phyloP scores from a whole-genome alignment of 2,113 vertebrate species.

The Mormoops blainvillei region DNA sequence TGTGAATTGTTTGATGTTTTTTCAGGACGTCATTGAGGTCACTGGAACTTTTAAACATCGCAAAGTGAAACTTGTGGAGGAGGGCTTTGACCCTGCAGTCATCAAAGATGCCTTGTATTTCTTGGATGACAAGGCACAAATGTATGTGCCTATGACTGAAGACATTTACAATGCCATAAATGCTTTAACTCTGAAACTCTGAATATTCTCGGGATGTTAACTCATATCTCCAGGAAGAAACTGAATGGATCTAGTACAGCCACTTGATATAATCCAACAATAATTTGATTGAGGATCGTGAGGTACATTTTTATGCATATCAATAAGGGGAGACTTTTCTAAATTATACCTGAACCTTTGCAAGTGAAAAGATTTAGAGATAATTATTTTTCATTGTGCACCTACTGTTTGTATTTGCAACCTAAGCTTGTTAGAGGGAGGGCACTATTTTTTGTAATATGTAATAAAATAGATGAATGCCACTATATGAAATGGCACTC shows the following conservation, averaged over 20 bases:
- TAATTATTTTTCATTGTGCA: constrained; percentile 51
- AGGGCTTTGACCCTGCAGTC: constrained; percentile 84
- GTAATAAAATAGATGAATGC: constrained; percentile 58
- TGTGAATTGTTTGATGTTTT: constrained; percentile 45
- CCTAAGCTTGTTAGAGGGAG: constrained; percentile 20
- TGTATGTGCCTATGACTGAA: constrained; percentile 85
- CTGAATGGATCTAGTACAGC: neutral
- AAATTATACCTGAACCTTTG: constrained; percentile 27
- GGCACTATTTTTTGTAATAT: constrained; percentile 24
- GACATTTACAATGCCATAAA: constrained; percentile 81
- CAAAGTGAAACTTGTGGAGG: constrained; percentile 83
- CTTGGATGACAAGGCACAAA: constrained; percentile 82
- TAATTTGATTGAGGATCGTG: constrained; percentile 41
- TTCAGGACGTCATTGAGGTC: constrained; percentile 77
- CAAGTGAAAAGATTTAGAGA: constrained; percentile 43
- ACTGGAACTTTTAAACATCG: constrained; percentile 89
- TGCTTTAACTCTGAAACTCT: constrained; percentile 69
- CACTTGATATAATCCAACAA: constrained; percentile 4
- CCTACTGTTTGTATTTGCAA: constrained; percentile 35
- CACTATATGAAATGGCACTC: neutral
- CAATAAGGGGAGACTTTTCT: neutral
- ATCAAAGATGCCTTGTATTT: constrained; percentile 83
- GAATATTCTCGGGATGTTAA: neutral
- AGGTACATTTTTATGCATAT: neutral
- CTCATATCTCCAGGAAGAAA: neutral